Evolutionary conservation across 2,888 invertebrate genomes (phyloP).

Genomic region (Priocnemis perturbator): DNA sequence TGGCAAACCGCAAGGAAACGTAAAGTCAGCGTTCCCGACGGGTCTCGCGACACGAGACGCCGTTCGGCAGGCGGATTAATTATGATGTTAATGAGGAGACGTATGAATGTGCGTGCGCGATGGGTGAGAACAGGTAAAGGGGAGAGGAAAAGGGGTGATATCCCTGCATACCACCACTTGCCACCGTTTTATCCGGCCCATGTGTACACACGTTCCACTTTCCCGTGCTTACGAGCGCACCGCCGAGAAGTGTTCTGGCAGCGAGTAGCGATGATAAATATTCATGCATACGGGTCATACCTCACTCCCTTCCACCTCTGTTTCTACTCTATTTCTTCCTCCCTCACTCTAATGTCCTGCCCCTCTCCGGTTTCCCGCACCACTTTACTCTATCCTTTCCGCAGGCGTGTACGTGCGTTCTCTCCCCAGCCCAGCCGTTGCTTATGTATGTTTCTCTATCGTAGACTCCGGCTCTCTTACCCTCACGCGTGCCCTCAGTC

Average conservation of each 20-base stretch:
- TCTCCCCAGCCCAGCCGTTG: no score
- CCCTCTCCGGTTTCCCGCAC: no score
- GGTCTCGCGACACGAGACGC: neutral
- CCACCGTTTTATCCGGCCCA: conserved; percentile 1
- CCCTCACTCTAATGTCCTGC: neutral
- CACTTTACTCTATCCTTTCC: no score
- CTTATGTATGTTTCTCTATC: neutral
- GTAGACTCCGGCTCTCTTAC: neutral
- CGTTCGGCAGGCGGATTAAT: conserved; percentile 43
- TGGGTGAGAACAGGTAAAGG: no score
- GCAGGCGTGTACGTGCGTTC: no score
- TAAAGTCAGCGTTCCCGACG: no score
- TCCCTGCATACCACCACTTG: neutral
- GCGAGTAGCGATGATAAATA: conserved; percentile 54
- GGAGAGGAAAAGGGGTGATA: no score
- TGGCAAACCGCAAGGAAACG: no score
- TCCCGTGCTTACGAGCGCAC: conserved; percentile 13
- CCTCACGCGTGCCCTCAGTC: no score
- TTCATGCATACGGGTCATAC: conserved; percentile 49
- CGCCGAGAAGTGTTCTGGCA: conserved; percentile 42
- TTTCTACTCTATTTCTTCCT: conserved; percentile 38
- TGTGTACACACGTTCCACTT: conserved; percentile 7
- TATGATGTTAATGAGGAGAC: conserved; percentile 56
- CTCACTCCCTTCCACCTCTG: conserved; percentile 15
- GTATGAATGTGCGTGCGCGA: conserved; percentile 55